These are phyloP conservation scores for Centropus unirufus DNA, from an alignment of 2,113 vertebrate genomes.

Conservation along the genomic window DNA sequence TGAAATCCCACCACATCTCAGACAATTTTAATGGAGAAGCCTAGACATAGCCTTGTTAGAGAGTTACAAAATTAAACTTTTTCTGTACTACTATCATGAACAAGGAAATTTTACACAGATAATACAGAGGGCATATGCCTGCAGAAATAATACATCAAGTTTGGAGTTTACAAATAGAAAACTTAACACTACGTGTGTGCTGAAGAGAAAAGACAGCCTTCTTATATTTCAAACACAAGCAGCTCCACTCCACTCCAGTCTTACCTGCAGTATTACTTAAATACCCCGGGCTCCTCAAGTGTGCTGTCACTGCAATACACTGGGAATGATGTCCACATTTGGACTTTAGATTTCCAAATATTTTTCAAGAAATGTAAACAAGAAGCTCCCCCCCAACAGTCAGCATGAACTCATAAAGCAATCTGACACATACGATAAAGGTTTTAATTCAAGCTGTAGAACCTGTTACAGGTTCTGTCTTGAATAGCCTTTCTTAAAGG, in stretches of 20 bases:
- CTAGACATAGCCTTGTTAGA: not conserved
- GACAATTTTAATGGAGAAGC: not conserved
- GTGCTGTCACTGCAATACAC: not conserved
- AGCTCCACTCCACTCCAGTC: not conserved
- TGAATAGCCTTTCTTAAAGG: not conserved
- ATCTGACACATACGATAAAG: fast-evolving
- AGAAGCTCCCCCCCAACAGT: fast-evolving
- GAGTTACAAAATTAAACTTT: not conserved
- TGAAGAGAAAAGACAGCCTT: not conserved
- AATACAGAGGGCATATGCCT: not conserved
- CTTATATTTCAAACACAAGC: not conserved
- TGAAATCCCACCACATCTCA: not conserved
- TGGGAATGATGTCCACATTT: not conserved
- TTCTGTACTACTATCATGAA: not conserved
- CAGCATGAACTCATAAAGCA: not conserved
- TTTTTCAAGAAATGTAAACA: not conserved
- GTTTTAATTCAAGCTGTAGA: not conserved
- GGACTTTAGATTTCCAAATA: not conserved
- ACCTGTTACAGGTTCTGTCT: not conserved
- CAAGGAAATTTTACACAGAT: not conserved
- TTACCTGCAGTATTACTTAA: not conserved
- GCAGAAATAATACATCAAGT: not conserved
- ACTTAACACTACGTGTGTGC: not conserved
- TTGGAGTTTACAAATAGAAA: not conserved
- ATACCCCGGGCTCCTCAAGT: not conserved